A percentile compares a stretch with the other conserved stretches of the same genome.
phyloP scores from a whole-genome alignment of 2,888 invertebrate genomes.

The Pachymerium ferrugineum region DNA sequence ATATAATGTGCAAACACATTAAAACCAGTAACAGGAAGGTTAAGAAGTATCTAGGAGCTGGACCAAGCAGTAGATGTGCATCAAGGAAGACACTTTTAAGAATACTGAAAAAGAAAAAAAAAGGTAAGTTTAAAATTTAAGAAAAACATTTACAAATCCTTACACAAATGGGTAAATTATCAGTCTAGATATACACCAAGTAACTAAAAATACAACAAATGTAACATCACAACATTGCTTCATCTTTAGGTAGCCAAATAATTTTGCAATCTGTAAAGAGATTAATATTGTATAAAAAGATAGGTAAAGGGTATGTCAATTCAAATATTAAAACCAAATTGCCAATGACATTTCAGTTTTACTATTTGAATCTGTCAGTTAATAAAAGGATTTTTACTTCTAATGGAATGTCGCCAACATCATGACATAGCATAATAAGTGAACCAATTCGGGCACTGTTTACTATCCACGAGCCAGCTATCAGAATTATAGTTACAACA shows the following conservation, averaged over 20 bases:
- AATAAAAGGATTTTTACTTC: slow-evolving; percentile 61
- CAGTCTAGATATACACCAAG: not conserved
- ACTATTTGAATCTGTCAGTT: not conserved
- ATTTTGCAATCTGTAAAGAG: not conserved
- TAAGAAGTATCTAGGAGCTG: not conserved
- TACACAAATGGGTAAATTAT: not conserved
- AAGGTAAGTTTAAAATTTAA: not conserved
- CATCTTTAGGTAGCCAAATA: not conserved
- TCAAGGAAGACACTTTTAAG: not conserved
- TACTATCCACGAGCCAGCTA: slow-evolving; percentile 90
- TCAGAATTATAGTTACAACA: slow-evolving; percentile 80
- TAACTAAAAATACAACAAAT: not conserved
- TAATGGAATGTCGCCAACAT: slow-evolving; percentile 82
- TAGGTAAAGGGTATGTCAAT: not conserved
- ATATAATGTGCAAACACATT: not conserved
- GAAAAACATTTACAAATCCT: not conserved
- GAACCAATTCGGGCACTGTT: slow-evolving; percentile 87
- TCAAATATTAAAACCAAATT: not conserved
- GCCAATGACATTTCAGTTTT: not conserved
- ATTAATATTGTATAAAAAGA: not conserved
- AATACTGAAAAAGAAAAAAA: not conserved
- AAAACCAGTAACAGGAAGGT: not conserved
- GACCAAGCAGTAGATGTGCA: not conserved
- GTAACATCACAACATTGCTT: not conserved
- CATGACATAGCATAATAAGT: slow-evolving; percentile 77